Base-by-base conservation (phyloP, 2,888 invertebrate species). In the Andrena praecox region DNA sequence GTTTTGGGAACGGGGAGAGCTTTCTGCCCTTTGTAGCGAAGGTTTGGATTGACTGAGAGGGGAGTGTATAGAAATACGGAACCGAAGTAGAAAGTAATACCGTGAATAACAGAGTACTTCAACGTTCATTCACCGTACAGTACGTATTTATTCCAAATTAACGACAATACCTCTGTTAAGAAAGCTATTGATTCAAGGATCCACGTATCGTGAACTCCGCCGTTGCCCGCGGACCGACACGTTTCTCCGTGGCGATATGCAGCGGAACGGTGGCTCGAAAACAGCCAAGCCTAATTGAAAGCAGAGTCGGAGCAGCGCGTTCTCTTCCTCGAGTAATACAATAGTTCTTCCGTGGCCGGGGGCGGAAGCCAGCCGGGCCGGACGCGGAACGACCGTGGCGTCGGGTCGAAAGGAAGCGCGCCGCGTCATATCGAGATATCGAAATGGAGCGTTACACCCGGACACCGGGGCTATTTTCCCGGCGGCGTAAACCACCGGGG, bases 361-460 rank as follows among this genome's bases (percentile, higher is more conserved):
- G 27, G n/a, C 71, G 70, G 66, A 67, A 76, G n/a, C 50, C 52
- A 62, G 12, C 27, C 16, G 42, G 59, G 24, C 56, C 64, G 73
- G 60, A 67, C 54, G 35, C 33, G 54, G 29, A 56, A 72, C 67
- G 70, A 27, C 24, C 48, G 54, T 35, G 48, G 27, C 35, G 27
- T 29, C 48, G n/a, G 52, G 2, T 16, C 31, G 54, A 66, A 67
- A 82, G 81, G 78, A 66, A 73, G 42, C 60, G 64, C 24, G 35
- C 8, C 67, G 66, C 68, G 78, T 74, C 75, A 56, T 72, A 82
- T 82, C 83, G 73, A 77, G 77, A 85, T 83, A 83, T 80, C 63
- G 80, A 83, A 80, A 84, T 69, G 79, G 84, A 75, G 71, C 77
- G 79, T 84, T 77, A 85, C 85, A 84, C 68, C 77, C 70, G 42